Conservation (phyloP, 2,113 vertebrate species). For the Halichoerus grypus region DNA sequence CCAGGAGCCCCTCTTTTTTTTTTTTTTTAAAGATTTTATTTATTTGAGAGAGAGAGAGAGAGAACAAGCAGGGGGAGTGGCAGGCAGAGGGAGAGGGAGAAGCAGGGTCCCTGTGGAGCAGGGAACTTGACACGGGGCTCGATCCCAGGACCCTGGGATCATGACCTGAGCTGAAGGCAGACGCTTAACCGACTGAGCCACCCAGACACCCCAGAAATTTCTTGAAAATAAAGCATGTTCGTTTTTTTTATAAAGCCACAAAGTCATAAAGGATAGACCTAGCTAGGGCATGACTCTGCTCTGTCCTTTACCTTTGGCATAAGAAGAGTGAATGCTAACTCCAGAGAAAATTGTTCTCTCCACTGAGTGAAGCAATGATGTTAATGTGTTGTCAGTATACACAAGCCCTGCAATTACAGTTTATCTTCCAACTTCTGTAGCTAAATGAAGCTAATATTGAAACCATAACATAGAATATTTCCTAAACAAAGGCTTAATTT, state of each 20-base stretch:
- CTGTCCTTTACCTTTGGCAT: neutral
- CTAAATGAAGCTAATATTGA: conserved; percentile 45
- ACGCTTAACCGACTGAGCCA: neutral
- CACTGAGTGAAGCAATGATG: neutral
- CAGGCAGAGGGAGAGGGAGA: neutral
- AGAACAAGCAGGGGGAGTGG: too few species aligned
- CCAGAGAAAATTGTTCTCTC: conserved; percentile 18
- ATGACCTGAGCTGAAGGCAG: neutral
- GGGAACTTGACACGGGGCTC: neutral
- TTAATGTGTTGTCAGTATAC: neutral
- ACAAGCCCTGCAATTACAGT: neutral
- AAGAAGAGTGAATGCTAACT: neutral
- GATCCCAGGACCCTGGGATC: neutral
- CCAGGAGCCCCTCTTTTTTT: too few species aligned
- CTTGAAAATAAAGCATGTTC: neutral
- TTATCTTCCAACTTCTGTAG: neutral
- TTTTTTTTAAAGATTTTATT: too few species aligned
- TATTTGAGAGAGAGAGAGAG: too few species aligned
- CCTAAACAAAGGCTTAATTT: neutral
- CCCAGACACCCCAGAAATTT: neutral
- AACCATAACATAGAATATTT: neutral
- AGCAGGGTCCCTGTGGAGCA: neutral
- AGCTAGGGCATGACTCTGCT: neutral
- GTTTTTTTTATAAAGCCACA: conserved; percentile 2
- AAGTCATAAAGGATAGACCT: neutral